phyloP scores from a whole-genome alignment of 1,140 invertebrate genomes.

The Vollenhovia emeryi region DNA sequence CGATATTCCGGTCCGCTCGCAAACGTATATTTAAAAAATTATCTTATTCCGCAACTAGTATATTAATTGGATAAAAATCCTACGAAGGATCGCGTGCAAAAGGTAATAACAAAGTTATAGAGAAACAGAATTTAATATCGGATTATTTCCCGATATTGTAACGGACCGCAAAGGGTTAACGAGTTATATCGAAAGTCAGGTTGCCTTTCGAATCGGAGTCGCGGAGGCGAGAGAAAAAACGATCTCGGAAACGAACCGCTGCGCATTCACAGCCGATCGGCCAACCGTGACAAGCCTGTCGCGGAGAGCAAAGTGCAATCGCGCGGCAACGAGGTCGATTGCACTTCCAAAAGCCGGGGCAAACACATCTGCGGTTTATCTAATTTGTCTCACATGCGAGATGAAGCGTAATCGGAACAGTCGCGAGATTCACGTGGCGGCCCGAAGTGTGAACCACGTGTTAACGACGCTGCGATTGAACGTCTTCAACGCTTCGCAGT shows the following conservation, averaged over 20 bases:
- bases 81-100: neutral
- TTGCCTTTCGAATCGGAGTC: constrained; percentile 9
- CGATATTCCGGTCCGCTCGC: neutral
- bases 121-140: neutral
- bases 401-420: neutral
- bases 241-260: constrained; percentile 36
- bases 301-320: constrained; percentile 30
- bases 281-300: constrained; percentile 61
- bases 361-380: constrained; percentile 8
- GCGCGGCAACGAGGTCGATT: constrained; percentile 19
- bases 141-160: neutral
- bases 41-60: neutral
- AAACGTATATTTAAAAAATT: neutral
- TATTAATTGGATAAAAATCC: neutral
- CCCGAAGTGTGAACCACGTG: neutral
- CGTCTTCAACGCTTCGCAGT: too few species aligned
- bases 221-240: constrained; percentile 31
- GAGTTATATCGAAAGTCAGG: constrained; percentile 15
- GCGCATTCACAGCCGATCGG: constrained; percentile 25
- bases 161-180: neutral
- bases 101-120: neutral
- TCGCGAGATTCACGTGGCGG: neutral
- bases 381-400: neutral
- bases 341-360: neutral
- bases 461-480: neutral